Evolutionary conservation across 1,140 invertebrate species (phyloP).

Genomic region (Colletes gigas): DNA sequence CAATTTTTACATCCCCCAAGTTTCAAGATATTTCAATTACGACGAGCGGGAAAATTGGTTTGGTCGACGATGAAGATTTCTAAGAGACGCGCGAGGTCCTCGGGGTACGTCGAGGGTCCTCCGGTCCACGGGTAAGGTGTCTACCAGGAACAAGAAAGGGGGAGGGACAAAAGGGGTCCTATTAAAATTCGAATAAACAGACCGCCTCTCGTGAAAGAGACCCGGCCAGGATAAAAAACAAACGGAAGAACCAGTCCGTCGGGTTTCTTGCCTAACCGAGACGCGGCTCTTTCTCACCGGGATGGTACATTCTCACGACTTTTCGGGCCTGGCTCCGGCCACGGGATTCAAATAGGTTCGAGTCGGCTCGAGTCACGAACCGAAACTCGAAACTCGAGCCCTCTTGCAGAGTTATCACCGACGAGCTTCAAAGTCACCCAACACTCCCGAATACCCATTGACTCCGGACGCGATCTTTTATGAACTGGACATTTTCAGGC

Average conservation of each 20-base stretch:
- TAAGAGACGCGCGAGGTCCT: neutral
- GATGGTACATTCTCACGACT: constrained; percentile 45
- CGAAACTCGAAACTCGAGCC: too few relatives aligned
- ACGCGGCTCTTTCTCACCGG: neutral
- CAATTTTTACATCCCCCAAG: too few relatives aligned
- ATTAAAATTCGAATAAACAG: constrained; percentile 51
- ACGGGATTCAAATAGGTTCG: too few relatives aligned
- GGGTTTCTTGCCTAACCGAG: constrained; percentile 51
- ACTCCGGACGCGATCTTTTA: too few relatives aligned
- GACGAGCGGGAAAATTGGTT: too few relatives aligned
- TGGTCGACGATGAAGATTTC: constrained; percentile 8
- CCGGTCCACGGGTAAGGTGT: neutral
- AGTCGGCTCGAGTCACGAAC: too few relatives aligned
- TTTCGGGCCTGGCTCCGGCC: neutral
- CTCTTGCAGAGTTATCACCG: too few relatives aligned
- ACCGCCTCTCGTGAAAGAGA: constrained; percentile 25
- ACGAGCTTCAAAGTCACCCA: too few relatives aligned
- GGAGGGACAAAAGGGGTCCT: constrained; percentile 27
- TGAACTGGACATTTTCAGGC: too few relatives aligned
- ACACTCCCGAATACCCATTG: too few relatives aligned
- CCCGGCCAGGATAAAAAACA: constrained; percentile 36
- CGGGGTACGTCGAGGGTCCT: neutral
- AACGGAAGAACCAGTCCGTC: constrained; percentile 59
- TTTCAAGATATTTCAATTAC: too few relatives aligned
- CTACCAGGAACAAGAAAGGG: neutral